phyloP scores from a whole-genome alignment of 2,113 vertebrate species.

The Aptenodytes patagonicus region DNA sequence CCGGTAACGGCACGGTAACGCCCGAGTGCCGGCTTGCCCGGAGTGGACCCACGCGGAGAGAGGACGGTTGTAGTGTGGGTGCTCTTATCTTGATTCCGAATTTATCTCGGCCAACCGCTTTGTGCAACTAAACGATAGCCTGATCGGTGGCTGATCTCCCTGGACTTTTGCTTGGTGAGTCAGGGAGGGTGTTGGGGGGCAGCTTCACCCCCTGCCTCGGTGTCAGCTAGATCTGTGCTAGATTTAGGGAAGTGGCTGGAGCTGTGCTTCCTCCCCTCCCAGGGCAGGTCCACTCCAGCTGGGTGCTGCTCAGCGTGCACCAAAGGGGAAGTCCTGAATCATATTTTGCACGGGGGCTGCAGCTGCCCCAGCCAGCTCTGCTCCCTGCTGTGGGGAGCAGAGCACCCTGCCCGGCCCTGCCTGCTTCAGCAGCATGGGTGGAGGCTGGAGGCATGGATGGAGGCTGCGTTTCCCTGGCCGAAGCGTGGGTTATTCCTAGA shows the following conservation, averaged over 20 bases:
- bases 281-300: not conserved
- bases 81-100: not conserved
- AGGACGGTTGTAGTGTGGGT: not conserved
- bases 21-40: accelerated
- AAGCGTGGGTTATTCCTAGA: not conserved
- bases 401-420: not conserved
- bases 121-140: not conserved
- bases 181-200: not conserved
- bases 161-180: accelerated
- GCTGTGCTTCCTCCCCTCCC: not conserved
- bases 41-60: accelerated
- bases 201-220: accelerated
- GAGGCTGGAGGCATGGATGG: not conserved
- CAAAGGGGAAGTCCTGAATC: not conserved
- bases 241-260: slow-evolving; percentile 6
- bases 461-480: not conserved
- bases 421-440: not conserved
- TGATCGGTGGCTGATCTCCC: not conserved
- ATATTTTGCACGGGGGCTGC: not conserved
- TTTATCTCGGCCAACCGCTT: not conserved
- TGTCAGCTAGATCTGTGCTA: accelerated
- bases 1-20: accelerated
- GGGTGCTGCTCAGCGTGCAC: not conserved
- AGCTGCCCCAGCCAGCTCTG: accelerated
- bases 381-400: not conserved